Evolutionary conservation across 2,888 invertebrate genomes (phyloP).

Genomic region (Agrochola circellaris): DNA sequence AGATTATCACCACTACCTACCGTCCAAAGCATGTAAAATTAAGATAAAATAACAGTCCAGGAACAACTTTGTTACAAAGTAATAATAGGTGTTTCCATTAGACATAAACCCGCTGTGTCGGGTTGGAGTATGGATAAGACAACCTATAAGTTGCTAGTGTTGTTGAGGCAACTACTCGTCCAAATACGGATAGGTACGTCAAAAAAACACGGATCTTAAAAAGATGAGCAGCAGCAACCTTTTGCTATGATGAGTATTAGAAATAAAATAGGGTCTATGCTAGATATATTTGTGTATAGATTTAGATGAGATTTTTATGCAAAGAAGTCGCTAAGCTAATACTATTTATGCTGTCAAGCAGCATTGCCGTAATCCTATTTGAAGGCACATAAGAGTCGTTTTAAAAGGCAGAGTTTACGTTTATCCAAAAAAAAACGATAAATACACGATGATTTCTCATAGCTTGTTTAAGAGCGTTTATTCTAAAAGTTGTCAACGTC

Average conservation of each 20-base stretch:
- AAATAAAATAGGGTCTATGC: background rate
- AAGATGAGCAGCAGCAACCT: background rate
- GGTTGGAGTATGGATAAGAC: conserved; percentile 27
- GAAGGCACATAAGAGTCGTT: background rate
- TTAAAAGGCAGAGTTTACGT: too few species aligned
- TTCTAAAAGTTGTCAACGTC: too few species aligned
- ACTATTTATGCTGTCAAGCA: background rate
- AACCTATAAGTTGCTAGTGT: background rate
- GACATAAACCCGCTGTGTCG: conserved; percentile 17
- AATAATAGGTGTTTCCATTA: conserved; percentile 47
- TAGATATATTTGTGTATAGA: too few species aligned
- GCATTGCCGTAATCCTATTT: background rate
- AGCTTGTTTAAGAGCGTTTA: background rate
- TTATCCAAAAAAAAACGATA: too few species aligned
- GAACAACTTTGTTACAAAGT: conserved; percentile 41
- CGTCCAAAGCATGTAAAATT: conserved; percentile 28
- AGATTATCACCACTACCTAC: background rate
- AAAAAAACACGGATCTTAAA: background rate
- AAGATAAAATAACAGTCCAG: conserved; percentile 33
- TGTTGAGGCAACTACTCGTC: background rate
- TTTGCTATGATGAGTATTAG: background rate
- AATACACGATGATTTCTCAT: too few species aligned
- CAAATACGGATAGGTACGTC: too few species aligned
- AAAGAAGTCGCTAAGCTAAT: background rate
- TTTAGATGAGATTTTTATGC: too few species aligned